These are phyloP conservation scores for Atrichornis clamosus DNA, from an alignment of 2,113 vertebrate species.

Conservation along the genomic window DNA sequence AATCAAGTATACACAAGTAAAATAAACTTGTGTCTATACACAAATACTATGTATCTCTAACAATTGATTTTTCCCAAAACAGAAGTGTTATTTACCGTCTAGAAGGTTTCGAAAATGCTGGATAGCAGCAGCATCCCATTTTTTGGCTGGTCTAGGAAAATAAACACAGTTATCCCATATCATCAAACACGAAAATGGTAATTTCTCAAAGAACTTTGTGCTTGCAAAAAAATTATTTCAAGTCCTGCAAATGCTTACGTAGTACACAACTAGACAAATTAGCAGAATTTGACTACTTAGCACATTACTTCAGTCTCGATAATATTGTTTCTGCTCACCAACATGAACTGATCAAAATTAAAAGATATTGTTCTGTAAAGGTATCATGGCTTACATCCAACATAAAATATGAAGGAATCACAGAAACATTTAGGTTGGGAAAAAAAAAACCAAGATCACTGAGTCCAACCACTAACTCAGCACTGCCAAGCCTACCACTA, in stretches of 20 bases:
- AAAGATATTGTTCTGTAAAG: not conserved
- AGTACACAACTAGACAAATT: not conserved
- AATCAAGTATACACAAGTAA: not conserved
- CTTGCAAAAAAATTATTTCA: not conserved
- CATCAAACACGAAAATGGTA: not conserved
- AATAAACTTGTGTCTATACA: not conserved
- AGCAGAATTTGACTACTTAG: not conserved
- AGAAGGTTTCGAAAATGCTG: constrained; percentile 82
- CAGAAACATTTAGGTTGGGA: too few species aligned
- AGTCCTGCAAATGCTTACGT: not conserved
- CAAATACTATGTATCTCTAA: not conserved
- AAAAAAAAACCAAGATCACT: fast-evolving
- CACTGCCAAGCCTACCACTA: not conserved
- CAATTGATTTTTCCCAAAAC: not conserved
- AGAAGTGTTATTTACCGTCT: constrained; percentile 72
- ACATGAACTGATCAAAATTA: not conserved
- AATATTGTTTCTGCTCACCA: not conserved
- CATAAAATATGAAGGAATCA: not conserved
- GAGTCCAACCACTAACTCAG: not conserved
- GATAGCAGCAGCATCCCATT: constrained; percentile 87
- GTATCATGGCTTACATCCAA: not conserved
- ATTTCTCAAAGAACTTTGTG: not conserved
- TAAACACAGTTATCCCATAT: not conserved
- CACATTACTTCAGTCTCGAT: not conserved
- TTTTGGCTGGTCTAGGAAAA: constrained; percentile 74